A percentile compares a stretch with the other conserved stretches of the same genome.
These are phyloP conservation scores for Eonycteris spelaea DNA, from an alignment of 2,113 vertebrate genomes.

Conservation along the genomic window DNA sequence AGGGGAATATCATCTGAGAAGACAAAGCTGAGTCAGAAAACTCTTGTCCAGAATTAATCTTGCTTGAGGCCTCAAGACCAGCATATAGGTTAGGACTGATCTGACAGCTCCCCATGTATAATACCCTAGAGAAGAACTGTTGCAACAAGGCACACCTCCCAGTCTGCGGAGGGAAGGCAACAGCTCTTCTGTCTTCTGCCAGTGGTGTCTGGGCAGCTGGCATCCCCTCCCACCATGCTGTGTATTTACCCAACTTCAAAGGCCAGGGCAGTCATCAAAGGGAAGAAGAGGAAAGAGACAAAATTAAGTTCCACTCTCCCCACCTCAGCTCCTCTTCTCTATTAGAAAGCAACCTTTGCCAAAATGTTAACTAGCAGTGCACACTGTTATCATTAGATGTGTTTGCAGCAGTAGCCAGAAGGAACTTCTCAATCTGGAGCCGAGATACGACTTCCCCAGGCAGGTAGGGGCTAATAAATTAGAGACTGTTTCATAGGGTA, in stretches of 20 bases:
- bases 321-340: background rate
- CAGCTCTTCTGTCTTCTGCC: conserved; percentile 62
- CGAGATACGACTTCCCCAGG: background rate
- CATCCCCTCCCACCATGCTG: conserved; percentile 72
- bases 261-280: conserved; percentile 71
- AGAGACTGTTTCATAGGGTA: background rate
- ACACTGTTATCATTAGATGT: background rate
- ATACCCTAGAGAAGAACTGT: conserved; percentile 8
- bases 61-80: background rate
- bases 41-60: background rate
- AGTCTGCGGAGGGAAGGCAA: conserved; percentile 50
- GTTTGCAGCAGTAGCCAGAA: background rate
- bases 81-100: background rate
- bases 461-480: background rate
- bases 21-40: background rate
- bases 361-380: background rate
- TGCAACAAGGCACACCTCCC: conserved; percentile 50
- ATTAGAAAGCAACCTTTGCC: conserved; percentile 24
- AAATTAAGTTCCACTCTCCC: background rate
- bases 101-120: conserved; percentile 14
- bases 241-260: conserved; percentile 74
- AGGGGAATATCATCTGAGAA: background rate
- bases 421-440: background rate
- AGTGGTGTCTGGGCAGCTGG: conserved; percentile 70
- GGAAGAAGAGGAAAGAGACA: conserved; percentile 53